Base-by-base conservation (phyloP, 2,797 vertebrate species). In the Kryptolebias ocellatus region DNA sequence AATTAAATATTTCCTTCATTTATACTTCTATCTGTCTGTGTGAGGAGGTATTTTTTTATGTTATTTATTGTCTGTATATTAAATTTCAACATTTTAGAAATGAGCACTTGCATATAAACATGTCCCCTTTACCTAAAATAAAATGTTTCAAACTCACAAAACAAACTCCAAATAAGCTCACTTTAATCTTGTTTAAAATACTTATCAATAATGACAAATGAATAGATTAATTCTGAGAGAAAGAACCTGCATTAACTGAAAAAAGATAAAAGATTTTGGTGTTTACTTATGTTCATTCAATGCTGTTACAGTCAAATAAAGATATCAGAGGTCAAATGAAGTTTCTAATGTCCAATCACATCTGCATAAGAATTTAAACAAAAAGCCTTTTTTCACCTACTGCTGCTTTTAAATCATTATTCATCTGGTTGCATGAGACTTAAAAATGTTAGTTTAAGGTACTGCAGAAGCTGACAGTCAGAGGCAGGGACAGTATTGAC, bases 371-470 rank as follows among this genome's bases (percentile, higher is more conserved):
- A 62, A 51, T 72, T 53, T 11, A 54, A 46, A 52, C 28, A 57
- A 74, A 15, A 42, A 58, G 50, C 62, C 14, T 65, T n/a, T n/a
- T 39, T 75, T 71, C 79, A 72, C 61, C 76, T 69, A 60, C 54
- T 0, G 0, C 63, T 55, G 64, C 31, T 64, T 67, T 83, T 70
- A 66, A 60, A 20, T 11, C 0, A 0, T 62, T 55, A 82, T 86
- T 68, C 80, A 86, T 84, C 78, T 56, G 70, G 42, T 60, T 85
- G 64, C 74, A 81, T 80, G 81, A 85, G 82, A 80, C 63, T 79
- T 71, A 70, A 81, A 76, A 60, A 60, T 42, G 58, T 39, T 2
- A n/a, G n/a, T 76, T 68, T 70, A 27, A 72, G 72, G 60, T 73
- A 46, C 57, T 67, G 49, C 34, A 29, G 55, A 12, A 46, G 29